These are phyloP conservation scores for Drosophila bipectinata DNA, from an alignment of 1,140 invertebrate species.

Conservation along the genomic window DNA sequence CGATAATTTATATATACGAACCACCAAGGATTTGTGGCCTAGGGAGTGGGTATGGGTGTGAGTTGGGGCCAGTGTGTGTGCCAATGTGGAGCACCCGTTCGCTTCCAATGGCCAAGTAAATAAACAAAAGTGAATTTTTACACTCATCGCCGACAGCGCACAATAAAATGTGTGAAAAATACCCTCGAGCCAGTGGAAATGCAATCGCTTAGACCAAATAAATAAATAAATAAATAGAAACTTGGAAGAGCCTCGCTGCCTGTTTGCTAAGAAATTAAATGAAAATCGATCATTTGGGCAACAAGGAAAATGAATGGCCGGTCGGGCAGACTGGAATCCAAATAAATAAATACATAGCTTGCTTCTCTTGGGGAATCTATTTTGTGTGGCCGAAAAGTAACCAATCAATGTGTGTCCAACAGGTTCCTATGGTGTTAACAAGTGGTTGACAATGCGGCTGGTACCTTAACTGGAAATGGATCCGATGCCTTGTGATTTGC, in stretches of 20 bases:
- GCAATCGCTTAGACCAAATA: conserved; percentile 56
- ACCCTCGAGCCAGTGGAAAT: conserved; percentile 57
- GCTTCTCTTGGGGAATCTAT: background rate
- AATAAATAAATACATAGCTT: conserved; percentile 50
- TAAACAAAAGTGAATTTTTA: conserved; percentile 77
- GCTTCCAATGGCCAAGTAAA: conserved; percentile 75
- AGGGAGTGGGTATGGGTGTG: background rate
- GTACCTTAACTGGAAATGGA: conserved; percentile 39
- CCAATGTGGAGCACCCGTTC: conserved; percentile 63
- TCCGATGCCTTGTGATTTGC: conserved; percentile 32
- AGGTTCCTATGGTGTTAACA: conserved; percentile 26
- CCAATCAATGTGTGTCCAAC: conserved; percentile 22
- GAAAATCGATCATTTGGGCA: conserved; percentile 71
- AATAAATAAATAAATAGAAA: conserved; percentile 67
- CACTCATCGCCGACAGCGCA: conserved; percentile 59
- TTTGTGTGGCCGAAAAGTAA: conserved; percentile 23
- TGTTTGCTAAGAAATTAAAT: conserved; percentile 70
- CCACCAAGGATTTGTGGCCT: conserved; percentile 57
- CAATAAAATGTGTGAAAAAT: conserved; percentile 82
- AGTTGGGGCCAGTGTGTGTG: conserved; percentile 12
- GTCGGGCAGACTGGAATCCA: conserved; percentile 17
- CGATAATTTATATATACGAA: conserved; percentile 67
- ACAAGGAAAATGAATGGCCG: conserved; percentile 17
- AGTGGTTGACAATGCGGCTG: conserved; percentile 13
- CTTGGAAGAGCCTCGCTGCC: conserved; percentile 24